Percentiles rank a stretch among this genome's conserved stretches.
These are phyloP conservation scores for Urocolius indicus DNA, from an alignment of 2,113 vertebrate genomes.

Conservation along the genomic window DNA sequence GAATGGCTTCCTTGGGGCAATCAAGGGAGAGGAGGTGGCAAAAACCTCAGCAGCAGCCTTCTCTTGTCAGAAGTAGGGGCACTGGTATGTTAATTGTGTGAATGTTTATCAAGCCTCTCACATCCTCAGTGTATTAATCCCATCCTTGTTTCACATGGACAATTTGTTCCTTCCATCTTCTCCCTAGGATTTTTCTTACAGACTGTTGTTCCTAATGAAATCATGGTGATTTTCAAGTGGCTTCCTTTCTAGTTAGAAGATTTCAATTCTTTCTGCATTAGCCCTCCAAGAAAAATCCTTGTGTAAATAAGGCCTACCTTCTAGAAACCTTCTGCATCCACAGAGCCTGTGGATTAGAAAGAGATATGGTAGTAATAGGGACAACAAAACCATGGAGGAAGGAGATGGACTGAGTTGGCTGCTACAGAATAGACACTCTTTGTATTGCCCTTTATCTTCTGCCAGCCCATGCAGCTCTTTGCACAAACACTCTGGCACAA, in stretches of 20 bases:
- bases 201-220: constrained; percentile 8
- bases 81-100: background rate
- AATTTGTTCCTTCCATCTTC: background rate
- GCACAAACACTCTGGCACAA: background rate
- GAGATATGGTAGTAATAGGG: background rate
- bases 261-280: background rate
- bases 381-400: background rate
- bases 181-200: background rate
- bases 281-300: background rate
- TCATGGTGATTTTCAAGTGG: background rate
- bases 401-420: background rate
- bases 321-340: background rate
- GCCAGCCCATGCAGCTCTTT: background rate
- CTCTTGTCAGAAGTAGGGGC: no score
- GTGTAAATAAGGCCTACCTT: background rate
- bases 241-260: background rate
- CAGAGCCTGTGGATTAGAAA: background rate
- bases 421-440: background rate
- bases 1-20: background rate
- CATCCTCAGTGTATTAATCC: no score
- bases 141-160: no score
- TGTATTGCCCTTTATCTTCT: background rate
- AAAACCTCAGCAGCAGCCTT: background rate
- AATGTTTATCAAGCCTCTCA: background rate
- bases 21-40: background rate